phyloP scores from a whole-genome alignment of 1,140 invertebrate species.

The Heterodera schachtii region DNA sequence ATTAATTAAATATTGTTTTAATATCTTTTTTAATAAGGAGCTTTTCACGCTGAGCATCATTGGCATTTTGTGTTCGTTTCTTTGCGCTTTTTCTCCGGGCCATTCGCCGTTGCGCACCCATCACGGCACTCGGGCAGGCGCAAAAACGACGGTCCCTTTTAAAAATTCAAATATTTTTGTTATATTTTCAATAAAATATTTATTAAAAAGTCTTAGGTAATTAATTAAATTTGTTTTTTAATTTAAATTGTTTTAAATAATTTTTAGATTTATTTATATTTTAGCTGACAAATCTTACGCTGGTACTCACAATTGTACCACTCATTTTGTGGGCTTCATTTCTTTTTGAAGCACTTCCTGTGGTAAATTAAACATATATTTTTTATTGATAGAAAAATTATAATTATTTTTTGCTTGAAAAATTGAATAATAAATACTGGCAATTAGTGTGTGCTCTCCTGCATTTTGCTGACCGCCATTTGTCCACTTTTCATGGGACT shows the following conservation, averaged over 20 bases:
- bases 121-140: constrained; percentile 43
- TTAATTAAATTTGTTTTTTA: no score
- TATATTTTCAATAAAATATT: no score
- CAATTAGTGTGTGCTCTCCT: constrained; percentile 45
- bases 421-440: no score
- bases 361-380: constrained; percentile 31
- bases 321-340: constrained; percentile 35
- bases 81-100: constrained; percentile 37
- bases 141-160: constrained; percentile 34
- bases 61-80: constrained; percentile 31
- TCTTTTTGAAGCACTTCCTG: constrained; percentile 41
- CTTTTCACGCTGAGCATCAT: constrained; percentile 40
- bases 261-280: neutral
- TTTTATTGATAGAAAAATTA: neutral
- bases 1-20: neutral
- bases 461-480: constrained; percentile 38
- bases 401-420: neutral
- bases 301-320: constrained; percentile 40
- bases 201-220: no score
- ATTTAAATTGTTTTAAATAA: no score
- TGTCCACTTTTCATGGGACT: constrained; percentile 32
- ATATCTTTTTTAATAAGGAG: constrained; percentile 44
- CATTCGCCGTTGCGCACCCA: constrained; percentile 40
- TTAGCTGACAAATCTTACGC: constrained; percentile 43
- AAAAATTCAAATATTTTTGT: constrained; percentile 14